These are phyloP conservation scores for Stratiomys singularior DNA, from an alignment of 2,888 invertebrate species.

Conservation along the genomic window DNA sequence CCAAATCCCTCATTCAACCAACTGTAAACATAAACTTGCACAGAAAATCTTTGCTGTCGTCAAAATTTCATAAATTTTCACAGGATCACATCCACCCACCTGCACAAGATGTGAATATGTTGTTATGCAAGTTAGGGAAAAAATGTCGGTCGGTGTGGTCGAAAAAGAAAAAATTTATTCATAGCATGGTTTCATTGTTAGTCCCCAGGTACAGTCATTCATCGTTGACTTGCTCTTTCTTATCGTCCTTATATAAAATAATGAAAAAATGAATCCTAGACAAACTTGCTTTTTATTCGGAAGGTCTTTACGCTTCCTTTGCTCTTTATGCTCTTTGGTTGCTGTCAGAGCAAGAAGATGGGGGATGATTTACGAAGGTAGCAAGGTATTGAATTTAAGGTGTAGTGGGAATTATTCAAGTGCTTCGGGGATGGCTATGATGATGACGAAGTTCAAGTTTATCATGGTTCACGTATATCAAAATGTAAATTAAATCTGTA, in stretches of 20 bases:
- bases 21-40: not conserved
- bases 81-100: conserved; percentile 25
- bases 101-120: not conserved
- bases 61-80: conserved; percentile 43
- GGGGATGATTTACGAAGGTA: conserved; percentile 41
- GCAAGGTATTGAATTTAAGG: conserved; percentile 38
- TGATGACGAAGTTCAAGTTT: conserved; percentile 38
- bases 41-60: conserved; percentile 15
- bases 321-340: not conserved
- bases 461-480: conserved; percentile 13
- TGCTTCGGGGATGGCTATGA: not conserved
- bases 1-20: not conserved
- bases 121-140: conserved; percentile 10
- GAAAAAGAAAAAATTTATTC: conserved; percentile 46
- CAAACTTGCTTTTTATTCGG: conserved; percentile 33
- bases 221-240: conserved; percentile 30
- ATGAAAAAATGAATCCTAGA: conserved; percentile 31
- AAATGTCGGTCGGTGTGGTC: conserved; percentile 27
- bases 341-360: not conserved
- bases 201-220: conserved; percentile 44
- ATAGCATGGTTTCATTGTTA: conserved; percentile 46
- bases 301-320: conserved; percentile 33
- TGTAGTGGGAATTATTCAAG: conserved; percentile 37
- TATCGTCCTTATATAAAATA: conserved; percentile 18
- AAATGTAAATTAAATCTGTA: conserved; percentile 34